phyloP scores from a whole-genome alignment of 2,888 invertebrate genomes.

The Aphidoletes aphidimyza region DNA sequence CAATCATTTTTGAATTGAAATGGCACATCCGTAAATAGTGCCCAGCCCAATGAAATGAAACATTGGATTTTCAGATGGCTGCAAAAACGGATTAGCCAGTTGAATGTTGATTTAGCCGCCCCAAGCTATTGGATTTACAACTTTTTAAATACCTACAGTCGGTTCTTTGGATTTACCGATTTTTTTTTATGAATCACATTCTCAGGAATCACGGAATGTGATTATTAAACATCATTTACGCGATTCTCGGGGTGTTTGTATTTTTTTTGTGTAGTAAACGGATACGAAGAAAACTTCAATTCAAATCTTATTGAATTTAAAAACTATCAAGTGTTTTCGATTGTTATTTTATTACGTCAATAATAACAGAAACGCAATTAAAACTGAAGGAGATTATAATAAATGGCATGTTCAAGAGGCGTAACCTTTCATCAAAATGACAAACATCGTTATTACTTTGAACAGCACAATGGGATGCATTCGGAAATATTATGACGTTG shows the following conservation, averaged over 20 bases:
- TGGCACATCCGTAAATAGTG: neutral
- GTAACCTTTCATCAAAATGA: neutral
- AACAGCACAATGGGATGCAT: neutral
- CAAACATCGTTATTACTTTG: neutral
- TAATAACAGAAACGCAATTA: too few relatives aligned
- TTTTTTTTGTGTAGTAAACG: neutral
- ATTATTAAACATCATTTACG: neutral
- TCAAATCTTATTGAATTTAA: neutral
- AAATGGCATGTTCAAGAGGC: conserved; percentile 1
- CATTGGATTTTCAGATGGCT: neutral
- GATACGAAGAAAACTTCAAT: neutral
- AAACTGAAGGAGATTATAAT: too few relatives aligned
- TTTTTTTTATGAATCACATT: neutral
- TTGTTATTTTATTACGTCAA: conserved; percentile 15
- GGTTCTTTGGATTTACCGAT: neutral
- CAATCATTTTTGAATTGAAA: conserved; percentile 23
- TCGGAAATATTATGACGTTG: neutral
- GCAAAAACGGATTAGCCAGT: neutral
- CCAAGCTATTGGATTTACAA: neutral
- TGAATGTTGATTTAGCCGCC: neutral
- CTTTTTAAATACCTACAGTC: neutral
- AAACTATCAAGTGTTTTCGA: neutral
- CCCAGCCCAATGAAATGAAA: too few relatives aligned
- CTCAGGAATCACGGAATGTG: too few relatives aligned
- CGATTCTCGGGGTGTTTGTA: too few relatives aligned